phyloP scores from a whole-genome alignment of 2,797 vertebrate species.

The Sibirionetta formosa region DNA sequence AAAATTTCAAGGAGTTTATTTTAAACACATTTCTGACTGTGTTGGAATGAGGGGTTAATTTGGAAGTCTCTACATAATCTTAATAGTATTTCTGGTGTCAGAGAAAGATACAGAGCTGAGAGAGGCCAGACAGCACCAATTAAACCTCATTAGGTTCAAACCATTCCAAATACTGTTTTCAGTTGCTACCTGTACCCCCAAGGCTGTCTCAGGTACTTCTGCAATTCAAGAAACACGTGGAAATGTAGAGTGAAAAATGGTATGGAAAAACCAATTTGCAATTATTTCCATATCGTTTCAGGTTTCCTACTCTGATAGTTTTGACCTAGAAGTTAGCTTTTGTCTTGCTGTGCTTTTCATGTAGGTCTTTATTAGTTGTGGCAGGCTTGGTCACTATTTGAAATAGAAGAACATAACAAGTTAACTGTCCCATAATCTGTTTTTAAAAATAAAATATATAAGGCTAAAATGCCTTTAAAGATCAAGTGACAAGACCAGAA shows the following conservation, averaged over 20 bases:
- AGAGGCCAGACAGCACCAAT: not conserved
- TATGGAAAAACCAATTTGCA: slow-evolving; percentile 39
- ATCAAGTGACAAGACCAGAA: not conserved
- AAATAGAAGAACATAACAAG: not conserved
- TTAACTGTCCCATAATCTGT: not conserved
- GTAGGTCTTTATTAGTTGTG: slow-evolving; percentile 35
- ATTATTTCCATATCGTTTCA: not conserved
- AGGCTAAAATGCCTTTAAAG: slow-evolving; percentile 7
- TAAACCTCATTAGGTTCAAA: slow-evolving; percentile 10
- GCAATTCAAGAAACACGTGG: not conserved
- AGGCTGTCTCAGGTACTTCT: slow-evolving; percentile 17
- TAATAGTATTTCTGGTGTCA: slow-evolving; percentile 19
- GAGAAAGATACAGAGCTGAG: slow-evolving; percentile 23
- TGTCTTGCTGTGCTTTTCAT: slow-evolving; percentile 21
- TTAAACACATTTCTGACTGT: slow-evolving; percentile 20
- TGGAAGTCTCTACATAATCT: not conserved
- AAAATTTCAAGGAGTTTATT: slow-evolving; percentile 37
- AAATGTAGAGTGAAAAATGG: not conserved
- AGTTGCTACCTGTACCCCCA: slow-evolving; percentile 42
- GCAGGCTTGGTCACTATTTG: slow-evolving; percentile 24
- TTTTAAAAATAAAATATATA: not conserved
- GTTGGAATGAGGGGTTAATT: not conserved
- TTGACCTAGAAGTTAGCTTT: slow-evolving; percentile 5
- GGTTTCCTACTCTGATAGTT: slow-evolving; percentile 20
- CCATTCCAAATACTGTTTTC: not conserved